Conservation (phyloP, 2,113 vertebrate species). For the Pollachius pollachius region DNA sequence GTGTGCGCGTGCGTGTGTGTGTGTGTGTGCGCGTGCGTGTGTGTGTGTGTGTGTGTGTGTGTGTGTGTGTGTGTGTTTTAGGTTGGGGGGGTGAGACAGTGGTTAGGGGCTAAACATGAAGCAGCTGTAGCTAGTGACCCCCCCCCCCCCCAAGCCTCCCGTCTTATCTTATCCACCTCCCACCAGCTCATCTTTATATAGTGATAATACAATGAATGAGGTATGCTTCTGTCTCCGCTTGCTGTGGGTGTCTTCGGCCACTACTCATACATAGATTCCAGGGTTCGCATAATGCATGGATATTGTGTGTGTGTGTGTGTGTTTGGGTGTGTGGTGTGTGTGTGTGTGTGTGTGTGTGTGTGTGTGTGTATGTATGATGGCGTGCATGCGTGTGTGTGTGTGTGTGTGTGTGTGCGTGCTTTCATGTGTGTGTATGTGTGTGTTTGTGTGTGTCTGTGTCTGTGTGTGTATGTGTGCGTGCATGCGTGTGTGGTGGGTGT, state of each 20-base stretch:
- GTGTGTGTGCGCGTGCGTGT: too few species aligned
- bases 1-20: too few species aligned
- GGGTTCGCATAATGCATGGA: slow-evolving; percentile 39
- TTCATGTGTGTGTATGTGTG: too few species aligned
- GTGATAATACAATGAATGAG: too few species aligned
- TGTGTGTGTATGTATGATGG: slow-evolving; percentile 3
- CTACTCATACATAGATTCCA: slow-evolving; percentile 30
- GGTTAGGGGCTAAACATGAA: slow-evolving; percentile 53
- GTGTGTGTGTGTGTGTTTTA: slow-evolving; percentile 7
- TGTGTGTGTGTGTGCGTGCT: slow-evolving; percentile 1
- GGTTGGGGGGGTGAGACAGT: slow-evolving; percentile 41
- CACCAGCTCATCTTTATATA: too few species aligned
- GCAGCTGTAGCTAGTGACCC: slow-evolving; percentile 58
- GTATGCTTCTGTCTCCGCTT: too few species aligned
- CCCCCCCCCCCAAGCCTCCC: neutral
- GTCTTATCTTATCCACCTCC: slow-evolving; percentile 32
- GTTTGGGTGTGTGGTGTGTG: slow-evolving; percentile 20
- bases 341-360: slow-evolving; percentile 13
- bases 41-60: too few species aligned
- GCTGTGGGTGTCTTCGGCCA: slow-evolving; percentile 7
- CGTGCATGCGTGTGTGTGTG: slow-evolving; percentile 7
- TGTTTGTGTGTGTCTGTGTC: neutral
- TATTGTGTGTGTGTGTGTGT: too few species aligned
- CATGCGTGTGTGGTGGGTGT: neutral
- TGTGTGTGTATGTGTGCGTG: slow-evolving; percentile 4